Evolutionary conservation across 2,797 vertebrate species (phyloP), one percentile per base, ranked within the genome.

Genomic region (Sebastolobus alascanus): DNA sequence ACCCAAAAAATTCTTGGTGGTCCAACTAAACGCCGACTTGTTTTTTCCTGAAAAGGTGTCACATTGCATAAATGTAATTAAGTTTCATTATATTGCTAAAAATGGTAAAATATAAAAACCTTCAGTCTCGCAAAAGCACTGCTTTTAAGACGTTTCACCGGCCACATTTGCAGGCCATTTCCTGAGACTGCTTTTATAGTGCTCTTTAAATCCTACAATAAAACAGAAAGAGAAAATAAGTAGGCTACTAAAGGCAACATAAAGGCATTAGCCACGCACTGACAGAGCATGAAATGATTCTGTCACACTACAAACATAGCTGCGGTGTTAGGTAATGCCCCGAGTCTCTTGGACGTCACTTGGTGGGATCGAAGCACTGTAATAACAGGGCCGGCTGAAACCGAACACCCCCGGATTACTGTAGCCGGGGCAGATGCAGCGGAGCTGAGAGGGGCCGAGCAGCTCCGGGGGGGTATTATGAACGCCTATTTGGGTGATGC

Each of bases 331-430:
- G 88, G 87, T 91, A 92, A 92, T 90, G 83, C 79, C 63, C 33
- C 3, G 22, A 68, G 76, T 81, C 80, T 84, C 67, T 83, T 74
- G 85, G 84, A 92, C 80, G 85, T 90, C 88, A 84, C 85, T 89
- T 63, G 80, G 56, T 84, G 55, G 83, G 83, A 88, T 83, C 46
- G 83, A 54, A 87, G 88, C 75, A 56, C 78, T 77, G 84, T 83
- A 89, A 88, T 92, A 94, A 92, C 84, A 89, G 85, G 79, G 84
- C 86, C 55, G 81, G 87, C 58, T 92, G 94, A 94, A 95, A 94
- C 93, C 87, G 56, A 90, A 96, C 93, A 94, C 94, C 85, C 80
- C 75, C 60, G 91, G 92, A 94, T 93, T 92, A 94, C 85, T 87
- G 90, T 85, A 88, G 89, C 68, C 84, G 73, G 85, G 82, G 56